Percentiles rank a stretch among this genome's conserved stretches.
phyloP scores from a whole-genome alignment of 2,888 invertebrate species.

The Agonopterix subpropinquella region DNA sequence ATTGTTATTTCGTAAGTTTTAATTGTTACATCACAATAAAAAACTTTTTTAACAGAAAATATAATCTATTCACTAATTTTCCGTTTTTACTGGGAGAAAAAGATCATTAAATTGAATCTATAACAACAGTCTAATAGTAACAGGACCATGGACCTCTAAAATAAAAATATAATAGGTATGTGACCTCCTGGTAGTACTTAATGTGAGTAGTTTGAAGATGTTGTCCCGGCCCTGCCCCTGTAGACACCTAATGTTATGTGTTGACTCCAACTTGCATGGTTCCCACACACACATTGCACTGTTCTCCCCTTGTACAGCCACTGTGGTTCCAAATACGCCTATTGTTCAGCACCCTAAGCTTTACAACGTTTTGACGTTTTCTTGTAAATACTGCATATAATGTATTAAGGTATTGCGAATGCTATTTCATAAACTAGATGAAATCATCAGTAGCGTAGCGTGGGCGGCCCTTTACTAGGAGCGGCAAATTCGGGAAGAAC shows the following conservation, averaged over 20 bases:
- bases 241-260: constrained; percentile 23
- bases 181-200: constrained; percentile 29
- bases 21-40: not conserved
- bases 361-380: not conserved
- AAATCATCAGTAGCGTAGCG: too few relatives aligned
- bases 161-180: constrained; percentile 24
- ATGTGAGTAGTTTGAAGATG: constrained; percentile 61
- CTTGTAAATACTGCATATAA: not conserved
- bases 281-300: constrained; percentile 20
- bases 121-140: not conserved
- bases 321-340: constrained; percentile 1
- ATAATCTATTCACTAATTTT: not conserved
- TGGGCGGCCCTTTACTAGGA: too few relatives aligned
- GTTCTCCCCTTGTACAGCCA: not conserved
- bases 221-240: constrained; percentile 47
- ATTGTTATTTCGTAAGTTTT: not conserved
- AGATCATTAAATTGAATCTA: constrained; percentile 37
- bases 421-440: too few relatives aligned
- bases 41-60: not conserved
- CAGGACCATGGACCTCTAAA: not conserved
- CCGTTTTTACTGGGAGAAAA: constrained; percentile 44
- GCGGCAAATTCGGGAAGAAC: too few relatives aligned
- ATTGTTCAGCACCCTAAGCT: constrained; percentile 2
- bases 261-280: constrained; percentile 33
- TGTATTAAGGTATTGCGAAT: too few relatives aligned